phyloP scores from a whole-genome alignment of 2,888 invertebrate species.

The Eupithecia tripunctaria region DNA sequence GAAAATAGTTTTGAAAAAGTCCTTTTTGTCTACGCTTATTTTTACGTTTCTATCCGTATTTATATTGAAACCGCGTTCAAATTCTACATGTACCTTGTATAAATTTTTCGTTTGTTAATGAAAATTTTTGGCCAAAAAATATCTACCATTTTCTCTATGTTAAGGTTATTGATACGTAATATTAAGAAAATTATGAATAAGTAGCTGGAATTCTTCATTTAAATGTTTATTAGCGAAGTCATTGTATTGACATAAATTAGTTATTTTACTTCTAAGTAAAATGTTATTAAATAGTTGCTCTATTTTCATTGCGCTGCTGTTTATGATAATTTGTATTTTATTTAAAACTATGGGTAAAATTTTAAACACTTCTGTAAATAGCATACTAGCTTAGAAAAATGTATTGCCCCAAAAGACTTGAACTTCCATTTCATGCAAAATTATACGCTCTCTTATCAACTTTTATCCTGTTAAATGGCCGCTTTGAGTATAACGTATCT shows the following conservation, averaged over 20 bases:
- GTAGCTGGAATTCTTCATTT: constrained; percentile 21
- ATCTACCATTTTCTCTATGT: constrained; percentile 9
- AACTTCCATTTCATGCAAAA: constrained; percentile 19
- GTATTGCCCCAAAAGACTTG: constrained; percentile 30
- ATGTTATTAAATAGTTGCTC: background rate
- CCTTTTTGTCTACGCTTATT: background rate
- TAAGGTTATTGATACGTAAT: constrained; percentile 21
- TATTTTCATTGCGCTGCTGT: background rate
- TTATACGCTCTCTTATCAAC: constrained; percentile 9
- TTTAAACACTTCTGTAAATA: constrained; percentile 28
- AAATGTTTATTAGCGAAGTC: background rate
- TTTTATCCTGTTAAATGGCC: constrained; percentile 28
- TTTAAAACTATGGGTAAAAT: background rate
- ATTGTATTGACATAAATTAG: background rate
- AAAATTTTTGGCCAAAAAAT: constrained; percentile 33
- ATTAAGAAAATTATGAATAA: constrained; percentile 20
- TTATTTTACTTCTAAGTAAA: background rate
- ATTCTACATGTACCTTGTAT: constrained; percentile 9
- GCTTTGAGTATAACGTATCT: constrained; percentile 53
- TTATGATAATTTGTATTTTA: background rate
- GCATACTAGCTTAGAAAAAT: constrained; percentile 21
- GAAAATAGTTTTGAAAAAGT: background rate
- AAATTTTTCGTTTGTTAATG: constrained; percentile 8
- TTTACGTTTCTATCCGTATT: background rate
- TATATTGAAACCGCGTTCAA: background rate